Evolutionary conservation across 2,113 vertebrate genomes (phyloP).

Genomic region (Clarias macrocephalus): DNA sequence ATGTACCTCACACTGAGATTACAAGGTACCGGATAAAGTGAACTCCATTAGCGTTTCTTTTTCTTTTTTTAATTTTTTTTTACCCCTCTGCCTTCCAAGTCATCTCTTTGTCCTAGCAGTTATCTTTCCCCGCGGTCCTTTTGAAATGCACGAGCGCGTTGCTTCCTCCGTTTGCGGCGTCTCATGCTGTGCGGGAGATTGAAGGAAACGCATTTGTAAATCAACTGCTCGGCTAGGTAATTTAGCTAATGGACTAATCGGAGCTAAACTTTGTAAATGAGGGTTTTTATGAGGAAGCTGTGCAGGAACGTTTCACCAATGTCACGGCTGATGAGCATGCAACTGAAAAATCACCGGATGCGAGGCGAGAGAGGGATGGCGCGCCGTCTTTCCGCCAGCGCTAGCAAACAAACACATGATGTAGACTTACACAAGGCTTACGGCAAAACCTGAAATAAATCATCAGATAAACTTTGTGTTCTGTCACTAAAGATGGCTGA

Average conservation of each 20-base stretch:
- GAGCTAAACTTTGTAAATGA: constrained; percentile 75
- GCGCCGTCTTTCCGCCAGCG: neutral
- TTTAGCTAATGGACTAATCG: constrained; percentile 79
- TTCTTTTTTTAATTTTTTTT: neutral
- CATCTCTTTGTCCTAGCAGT: constrained; percentile 31
- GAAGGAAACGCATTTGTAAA: constrained; percentile 71
- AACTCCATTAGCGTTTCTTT: constrained; percentile 23
- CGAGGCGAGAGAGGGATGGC: constrained; percentile 48
- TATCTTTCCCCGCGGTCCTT: constrained; percentile 49
- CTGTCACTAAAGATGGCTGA: neutral
- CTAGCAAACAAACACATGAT: neutral
- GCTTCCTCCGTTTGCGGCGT: constrained; percentile 43
- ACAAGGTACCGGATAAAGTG: constrained; percentile 26
- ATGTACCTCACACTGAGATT: constrained; percentile 32
- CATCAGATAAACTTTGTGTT: neutral
- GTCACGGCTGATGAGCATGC: constrained; percentile 75
- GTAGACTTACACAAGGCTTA: neutral
- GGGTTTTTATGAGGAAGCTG: constrained; percentile 75
- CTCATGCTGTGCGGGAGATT: constrained; percentile 75
- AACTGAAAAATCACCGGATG: constrained; percentile 66
- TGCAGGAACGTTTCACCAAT: constrained; percentile 69
- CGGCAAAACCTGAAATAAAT: neutral
- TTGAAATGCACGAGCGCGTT: constrained; percentile 40
- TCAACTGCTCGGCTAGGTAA: constrained; percentile 77
- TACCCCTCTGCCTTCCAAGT: neutral